Base-by-base conservation (phyloP, 1,140 invertebrate genomes). In the Hyles euphorbiae region DNA sequence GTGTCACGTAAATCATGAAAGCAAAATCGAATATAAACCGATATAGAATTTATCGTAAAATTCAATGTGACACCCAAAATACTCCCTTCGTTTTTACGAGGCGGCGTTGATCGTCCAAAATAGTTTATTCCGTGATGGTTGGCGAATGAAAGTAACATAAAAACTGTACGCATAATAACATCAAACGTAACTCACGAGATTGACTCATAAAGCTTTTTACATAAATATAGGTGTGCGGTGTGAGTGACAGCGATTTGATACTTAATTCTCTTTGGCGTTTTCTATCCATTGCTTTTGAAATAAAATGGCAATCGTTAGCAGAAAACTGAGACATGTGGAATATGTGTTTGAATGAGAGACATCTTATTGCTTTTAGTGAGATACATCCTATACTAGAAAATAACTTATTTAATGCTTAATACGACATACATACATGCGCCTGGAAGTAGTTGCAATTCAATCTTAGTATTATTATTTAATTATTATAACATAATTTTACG, bases 91-190 rank as follows among this genome's bases (percentile, higher is more conserved):
- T 55, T 75, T 83, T 82, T 82, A 83, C 73, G 77, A 74, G 62
- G 67, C 53, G 57, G 58, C 67, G 68, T 72, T 65, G 75, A 75
- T 80, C 72, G 70, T 71, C 70, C 72, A 60, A 67, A 79, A 83
- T 81, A 81, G 78, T 83, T 80, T 73, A 76, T 72, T 74, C 65
- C 74, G 77, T 80, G 78, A 72, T 70, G 63, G 61, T 65, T 67
- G 60, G 59, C 69, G 68, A 72, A 80, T 81, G 72, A 77, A 76
- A 62, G 67, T 70, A 64, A 70, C 78, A 68, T 79, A 72, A 78
- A 76, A 81, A 71, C 71, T 69, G 65, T 75, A 83, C 76, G 74
- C 74, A 74, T 81, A 78, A 81, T 81, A 78, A 78, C 70, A 74
- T 71, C 68, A 65, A 70, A 68, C 74, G 71, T 67, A 74, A 73